Evolutionary conservation across 2,888 invertebrate genomes (phyloP), one percentile per base, ranked within the genome.

Genomic region (Ectropis crepuscularia): DNA sequence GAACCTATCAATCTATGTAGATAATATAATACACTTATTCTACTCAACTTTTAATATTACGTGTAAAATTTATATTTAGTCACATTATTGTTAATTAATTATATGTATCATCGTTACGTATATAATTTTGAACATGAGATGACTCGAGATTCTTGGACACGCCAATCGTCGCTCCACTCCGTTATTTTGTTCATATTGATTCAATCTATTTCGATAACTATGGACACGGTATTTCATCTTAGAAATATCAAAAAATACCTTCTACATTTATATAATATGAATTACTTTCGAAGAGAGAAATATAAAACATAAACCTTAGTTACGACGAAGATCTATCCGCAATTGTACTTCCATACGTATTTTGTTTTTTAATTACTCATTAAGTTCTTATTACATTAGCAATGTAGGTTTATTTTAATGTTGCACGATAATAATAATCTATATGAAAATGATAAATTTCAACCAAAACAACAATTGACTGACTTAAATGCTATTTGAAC

Each of bases 321-420:
- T 78, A 80, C 69, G 82, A 86, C 82, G 78, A 88, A 82, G 79
- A 86, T 78, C 81, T 90, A 90, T 83, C 80, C 82, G 86, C 84
- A 88, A 90, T 92, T 92, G 92, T 92, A 92, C 92, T 92, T 92
- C 86, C 81, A 92, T 92, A 92, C 92, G 92, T 92, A 92, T 92
- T 89, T 91, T 87, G 90, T 91, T 89, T 28, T 28, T 83, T 82
- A 83, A 82, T 83, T 83, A 89, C 81, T 82, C 81, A 85, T 82
- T 82, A 87, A 79, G 81, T 82, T 83, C 84, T 85, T 85, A 86
- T 75, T 80, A 83, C 81, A 85, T 86, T 86, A 86, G 74, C 83
- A 83, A 86, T 79, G 83, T 80, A 81, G 78, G 75, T 78, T 68
- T 68, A 61, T 81, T 79, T 79, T 77, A 77, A 77, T 79, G 77